phyloP scores from a whole-genome alignment of 2,113 vertebrate genomes.

The Phyllostomus hastatus region DNA sequence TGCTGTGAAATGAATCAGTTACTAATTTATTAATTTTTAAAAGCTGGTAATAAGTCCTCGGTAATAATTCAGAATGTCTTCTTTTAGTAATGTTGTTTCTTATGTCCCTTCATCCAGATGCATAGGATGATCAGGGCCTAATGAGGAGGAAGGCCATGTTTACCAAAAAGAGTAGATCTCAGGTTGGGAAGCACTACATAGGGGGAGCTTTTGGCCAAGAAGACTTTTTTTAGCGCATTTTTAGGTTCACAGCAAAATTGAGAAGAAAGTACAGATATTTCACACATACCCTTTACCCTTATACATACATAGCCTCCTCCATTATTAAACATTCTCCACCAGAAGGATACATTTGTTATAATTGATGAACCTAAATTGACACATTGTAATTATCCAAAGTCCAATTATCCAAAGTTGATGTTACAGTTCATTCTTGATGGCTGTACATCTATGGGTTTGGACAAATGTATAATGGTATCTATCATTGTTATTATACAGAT shows the following conservation, averaged over 20 bases:
- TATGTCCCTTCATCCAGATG: not conserved
- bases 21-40: too few species aligned
- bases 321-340: not conserved
- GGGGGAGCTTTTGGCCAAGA: too few species aligned
- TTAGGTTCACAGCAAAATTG: too few species aligned
- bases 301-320: too few species aligned
- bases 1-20: too few species aligned
- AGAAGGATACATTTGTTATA: not conserved
- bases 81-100: not conserved
- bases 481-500: not conserved
- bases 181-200: not conserved
- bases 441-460: not conserved
- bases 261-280: too few species aligned
- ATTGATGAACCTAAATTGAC: not conserved
- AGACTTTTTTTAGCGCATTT: too few species aligned
- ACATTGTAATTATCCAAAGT: not conserved
- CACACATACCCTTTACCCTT: too few species aligned
- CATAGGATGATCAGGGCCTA: not conserved
- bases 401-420: not conserved
- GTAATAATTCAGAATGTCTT: too few species aligned
- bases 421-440: not conserved
- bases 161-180: not conserved
- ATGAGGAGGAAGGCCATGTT: not conserved
- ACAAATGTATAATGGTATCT: not conserved
- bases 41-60: too few species aligned